Evolutionary conservation across 1,140 invertebrate genomes (phyloP).

Genomic region (Holcopasites calliopsidis): DNA sequence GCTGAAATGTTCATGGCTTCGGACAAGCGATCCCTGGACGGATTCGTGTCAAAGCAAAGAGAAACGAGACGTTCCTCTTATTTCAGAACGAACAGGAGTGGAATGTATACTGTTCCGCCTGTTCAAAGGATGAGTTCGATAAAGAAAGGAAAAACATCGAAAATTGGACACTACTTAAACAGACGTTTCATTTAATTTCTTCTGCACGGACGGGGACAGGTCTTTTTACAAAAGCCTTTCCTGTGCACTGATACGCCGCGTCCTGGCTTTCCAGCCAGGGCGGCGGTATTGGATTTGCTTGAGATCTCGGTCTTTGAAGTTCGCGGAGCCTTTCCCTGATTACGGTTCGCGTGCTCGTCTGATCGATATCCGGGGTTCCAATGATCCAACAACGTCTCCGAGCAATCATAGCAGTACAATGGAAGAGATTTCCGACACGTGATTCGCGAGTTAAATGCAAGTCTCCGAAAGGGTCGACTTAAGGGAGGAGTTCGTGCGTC

Average conservation of each 20-base stretch:
- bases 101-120: not conserved
- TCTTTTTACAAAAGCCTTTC: conserved; percentile 12
- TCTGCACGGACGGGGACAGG: not conserved
- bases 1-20: not conserved
- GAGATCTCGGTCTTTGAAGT: conserved; percentile 48
- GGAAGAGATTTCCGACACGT: not conserved
- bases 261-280: conserved; percentile 15
- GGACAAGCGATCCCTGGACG: not conserved
- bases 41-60: not conserved
- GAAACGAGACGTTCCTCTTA: not conserved
- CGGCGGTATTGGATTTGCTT: conserved; percentile 28
- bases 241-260: not conserved
- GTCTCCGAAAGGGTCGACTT: too few species aligned
- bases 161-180: conserved; percentile 25
- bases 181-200: conserved; percentile 37
- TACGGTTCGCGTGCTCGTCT: not conserved
- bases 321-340: conserved; percentile 37
- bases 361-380: not conserved
- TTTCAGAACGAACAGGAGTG: not conserved
- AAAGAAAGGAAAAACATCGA: not conserved
- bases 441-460: too few species aligned
- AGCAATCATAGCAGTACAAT: conserved; percentile 22
- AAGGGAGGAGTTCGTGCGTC: too few species aligned
- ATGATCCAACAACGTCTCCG: conserved; percentile 9
- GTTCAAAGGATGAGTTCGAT: not conserved